Conservation (phyloP, 2,888 invertebrate species). For the Acrocera orbiculus region DNA sequence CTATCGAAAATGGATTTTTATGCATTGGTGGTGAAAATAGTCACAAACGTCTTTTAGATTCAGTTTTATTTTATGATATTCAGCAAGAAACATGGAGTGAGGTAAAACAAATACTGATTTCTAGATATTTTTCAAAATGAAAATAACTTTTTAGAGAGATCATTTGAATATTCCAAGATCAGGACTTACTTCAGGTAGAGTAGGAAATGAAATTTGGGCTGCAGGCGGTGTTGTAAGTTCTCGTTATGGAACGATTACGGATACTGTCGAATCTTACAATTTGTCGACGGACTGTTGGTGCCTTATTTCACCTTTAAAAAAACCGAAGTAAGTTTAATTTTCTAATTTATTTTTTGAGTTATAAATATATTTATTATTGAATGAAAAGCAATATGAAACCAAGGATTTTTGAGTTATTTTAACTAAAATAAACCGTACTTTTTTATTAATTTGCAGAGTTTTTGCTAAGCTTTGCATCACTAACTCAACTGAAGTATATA, state of each 20-base stretch:
- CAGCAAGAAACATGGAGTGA: constrained; percentile 16
- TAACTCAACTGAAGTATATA: constrained; percentile 39
- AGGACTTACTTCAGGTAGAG: constrained; percentile 13
- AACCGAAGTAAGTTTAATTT: constrained; percentile 4
- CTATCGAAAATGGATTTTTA: constrained; percentile 44
- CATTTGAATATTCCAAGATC: no score
- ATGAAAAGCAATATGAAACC: not conserved
- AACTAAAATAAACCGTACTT: no score
- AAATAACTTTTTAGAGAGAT: constrained; percentile 16
- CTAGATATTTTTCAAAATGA: constrained; percentile 8
- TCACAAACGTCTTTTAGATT: constrained; percentile 27
- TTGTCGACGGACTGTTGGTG: constrained; percentile 35
- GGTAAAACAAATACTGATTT: constrained; percentile 11
- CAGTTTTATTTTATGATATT: constrained; percentile 17
- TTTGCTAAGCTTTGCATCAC: constrained; percentile 37
- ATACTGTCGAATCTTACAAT: constrained; percentile 46
- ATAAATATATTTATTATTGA: not conserved
- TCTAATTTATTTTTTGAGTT: not conserved
- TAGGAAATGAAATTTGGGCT: constrained; percentile 41
- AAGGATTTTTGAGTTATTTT: no score
- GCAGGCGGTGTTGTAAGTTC: constrained; percentile 52
- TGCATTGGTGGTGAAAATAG: constrained; percentile 52
- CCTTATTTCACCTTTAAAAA: constrained; percentile 4
- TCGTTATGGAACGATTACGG: constrained; percentile 34
- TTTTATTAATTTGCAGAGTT: no score